A percentile compares a stretch with the other conserved stretches of the same genome.
phyloP scores from a whole-genome alignment of 2,113 vertebrate genomes.

The Myodes glareolus region DNA sequence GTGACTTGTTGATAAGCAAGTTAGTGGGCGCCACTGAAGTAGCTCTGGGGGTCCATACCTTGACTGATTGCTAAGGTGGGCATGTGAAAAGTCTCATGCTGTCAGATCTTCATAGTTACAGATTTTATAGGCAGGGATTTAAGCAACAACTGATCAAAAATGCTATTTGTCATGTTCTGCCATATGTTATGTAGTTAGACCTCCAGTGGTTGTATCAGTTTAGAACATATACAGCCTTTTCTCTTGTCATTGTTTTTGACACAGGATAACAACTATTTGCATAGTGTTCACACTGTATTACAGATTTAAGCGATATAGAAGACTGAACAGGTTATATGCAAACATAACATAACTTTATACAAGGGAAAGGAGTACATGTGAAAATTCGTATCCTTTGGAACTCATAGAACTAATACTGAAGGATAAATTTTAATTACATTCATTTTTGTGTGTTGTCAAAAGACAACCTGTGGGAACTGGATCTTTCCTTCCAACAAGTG shows the following conservation, averaged over 20 bases:
- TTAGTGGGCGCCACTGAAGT: background rate
- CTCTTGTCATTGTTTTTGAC: background rate
- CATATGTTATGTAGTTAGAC: background rate
- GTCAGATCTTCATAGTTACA: background rate
- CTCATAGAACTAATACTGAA: background rate
- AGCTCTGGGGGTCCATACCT: background rate
- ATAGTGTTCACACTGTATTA: background rate
- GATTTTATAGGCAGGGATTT: background rate
- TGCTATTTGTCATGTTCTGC: background rate
- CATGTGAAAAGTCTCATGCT: rapidly evolving
- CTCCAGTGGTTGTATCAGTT: background rate
- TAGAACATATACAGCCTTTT: background rate
- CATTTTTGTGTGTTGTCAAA: background rate
- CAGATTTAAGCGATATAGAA: background rate
- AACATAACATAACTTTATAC: background rate
- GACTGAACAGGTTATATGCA: background rate
- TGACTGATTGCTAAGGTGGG: background rate
- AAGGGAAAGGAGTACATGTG: background rate
- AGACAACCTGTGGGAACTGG: background rate
- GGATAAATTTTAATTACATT: background rate
- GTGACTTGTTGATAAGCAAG: background rate
- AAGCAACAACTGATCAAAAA: background rate
- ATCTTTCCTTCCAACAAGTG: background rate
- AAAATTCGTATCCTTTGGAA: too few species aligned
- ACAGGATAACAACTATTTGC: background rate